Percentiles rank a stretch among this genome's conserved stretches.
These are phyloP conservation scores for Phenacoccus solenopsis DNA, from an alignment of 1,140 invertebrate genomes.

Conservation along the genomic window DNA sequence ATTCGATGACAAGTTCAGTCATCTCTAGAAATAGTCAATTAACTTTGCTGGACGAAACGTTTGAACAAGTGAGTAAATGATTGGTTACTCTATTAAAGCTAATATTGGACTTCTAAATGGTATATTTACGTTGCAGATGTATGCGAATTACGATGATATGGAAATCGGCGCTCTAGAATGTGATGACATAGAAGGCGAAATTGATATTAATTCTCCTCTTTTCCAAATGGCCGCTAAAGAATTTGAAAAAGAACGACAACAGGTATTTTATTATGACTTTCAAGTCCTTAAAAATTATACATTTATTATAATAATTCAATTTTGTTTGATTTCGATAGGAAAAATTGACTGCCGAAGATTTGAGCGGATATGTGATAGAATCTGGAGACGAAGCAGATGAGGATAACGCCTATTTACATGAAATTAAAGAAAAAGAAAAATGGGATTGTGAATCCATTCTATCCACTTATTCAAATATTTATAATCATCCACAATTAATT, in stretches of 20 bases:
- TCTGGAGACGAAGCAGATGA: constrained; percentile 20
- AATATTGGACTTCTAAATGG: neutral
- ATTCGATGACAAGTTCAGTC: constrained; percentile 87
- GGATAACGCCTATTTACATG: constrained; percentile 36
- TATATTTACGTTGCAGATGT: constrained; percentile 46
- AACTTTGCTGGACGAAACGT: constrained; percentile 71
- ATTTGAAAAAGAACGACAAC: constrained; percentile 38
- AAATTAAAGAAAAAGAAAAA: constrained; percentile 50
- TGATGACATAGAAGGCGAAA: constrained; percentile 76
- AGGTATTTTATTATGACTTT: constrained; percentile 18
- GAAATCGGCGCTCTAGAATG: constrained; percentile 78
- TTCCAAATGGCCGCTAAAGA: constrained; percentile 45
- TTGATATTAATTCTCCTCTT: constrained; percentile 51
- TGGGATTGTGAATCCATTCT: constrained; percentile 93
- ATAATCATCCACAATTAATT: constrained; percentile 83
- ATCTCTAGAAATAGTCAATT: constrained; percentile 75
- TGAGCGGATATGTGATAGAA: neutral
- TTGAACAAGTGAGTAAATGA: constrained; percentile 62
- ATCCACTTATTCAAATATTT: constrained; percentile 76
- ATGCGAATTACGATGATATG: constrained; percentile 72
- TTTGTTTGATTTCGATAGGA: neutral
- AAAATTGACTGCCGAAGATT: constrained; percentile 11
- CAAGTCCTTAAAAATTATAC: neutral
- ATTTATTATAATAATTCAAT: neutral
- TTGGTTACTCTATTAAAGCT: neutral